Conservation (phyloP, 2,797 vertebrate species). For the Oreochromis mossambicus region DNA sequence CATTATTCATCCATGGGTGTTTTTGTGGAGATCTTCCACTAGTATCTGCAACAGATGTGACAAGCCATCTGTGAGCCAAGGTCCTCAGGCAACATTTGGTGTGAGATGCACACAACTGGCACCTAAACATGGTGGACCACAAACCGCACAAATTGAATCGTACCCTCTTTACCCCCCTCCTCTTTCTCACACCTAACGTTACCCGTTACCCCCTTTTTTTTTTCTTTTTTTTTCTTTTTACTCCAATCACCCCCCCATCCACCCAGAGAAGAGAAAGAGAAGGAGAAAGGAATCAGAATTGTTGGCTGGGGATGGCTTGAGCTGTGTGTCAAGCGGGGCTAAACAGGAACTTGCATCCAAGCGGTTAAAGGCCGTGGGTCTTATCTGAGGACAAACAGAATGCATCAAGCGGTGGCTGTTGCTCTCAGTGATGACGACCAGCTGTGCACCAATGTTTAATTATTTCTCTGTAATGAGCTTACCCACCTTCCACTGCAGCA, state of each 20-base stretch:
- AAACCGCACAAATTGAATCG: slow-evolving; percentile 59
- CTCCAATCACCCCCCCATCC: neutral
- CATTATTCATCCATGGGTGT: slow-evolving; percentile 67
- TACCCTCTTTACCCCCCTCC: slow-evolving; percentile 6
- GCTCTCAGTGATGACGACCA: slow-evolving; percentile 78
- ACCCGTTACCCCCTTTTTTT: slow-evolving; percentile 22
- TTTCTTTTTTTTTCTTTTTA: slow-evolving; percentile 9
- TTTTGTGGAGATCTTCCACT: slow-evolving; percentile 64
- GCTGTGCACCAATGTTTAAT: slow-evolving; percentile 82
- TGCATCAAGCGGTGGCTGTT: slow-evolving; percentile 78
- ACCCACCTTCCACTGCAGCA: slow-evolving; percentile 75
- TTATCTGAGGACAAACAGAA: slow-evolving; percentile 83
- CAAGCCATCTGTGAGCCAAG: slow-evolving; percentile 76
- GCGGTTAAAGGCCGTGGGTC: slow-evolving; percentile 78
- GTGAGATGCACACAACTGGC: slow-evolving; percentile 75
- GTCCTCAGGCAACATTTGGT: slow-evolving; percentile 79
- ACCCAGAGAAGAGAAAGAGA: slow-evolving; percentile 26
- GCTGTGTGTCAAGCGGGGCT: slow-evolving; percentile 73
- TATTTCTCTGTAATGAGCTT: slow-evolving; percentile 84
- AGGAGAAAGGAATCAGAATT: slow-evolving; percentile 32
- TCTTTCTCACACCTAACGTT: slow-evolving; percentile 20
- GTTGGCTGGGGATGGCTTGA: slow-evolving; percentile 53
- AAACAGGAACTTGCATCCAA: slow-evolving; percentile 76
- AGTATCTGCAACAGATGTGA: slow-evolving; percentile 80
- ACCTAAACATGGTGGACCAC: slow-evolving; percentile 65